phyloP scores from a whole-genome alignment of 2,888 invertebrate genomes.

The Adela reaumurella region DNA sequence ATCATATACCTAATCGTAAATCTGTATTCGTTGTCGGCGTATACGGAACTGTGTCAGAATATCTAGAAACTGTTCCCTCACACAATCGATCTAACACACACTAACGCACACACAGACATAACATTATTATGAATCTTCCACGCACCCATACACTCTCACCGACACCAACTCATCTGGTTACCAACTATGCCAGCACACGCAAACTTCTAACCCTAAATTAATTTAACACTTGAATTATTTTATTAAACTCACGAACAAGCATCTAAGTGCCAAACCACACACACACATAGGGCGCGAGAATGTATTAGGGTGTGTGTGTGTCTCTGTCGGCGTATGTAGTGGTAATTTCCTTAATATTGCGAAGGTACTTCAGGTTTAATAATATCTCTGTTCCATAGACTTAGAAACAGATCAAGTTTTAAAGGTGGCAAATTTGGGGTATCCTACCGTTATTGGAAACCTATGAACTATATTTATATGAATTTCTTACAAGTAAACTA shows the following conservation, averaged over 20 bases:
- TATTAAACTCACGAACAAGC: conserved; percentile 13
- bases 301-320: neutral
- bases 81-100: too few species aligned
- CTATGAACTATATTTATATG: too few species aligned
- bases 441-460: too few species aligned
- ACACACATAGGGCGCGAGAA: neutral
- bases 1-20: too few species aligned
- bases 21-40: too few species aligned
- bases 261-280: conserved; percentile 2
- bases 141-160: neutral
- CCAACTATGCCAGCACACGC: neutral
- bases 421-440: too few species aligned
- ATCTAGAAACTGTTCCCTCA: too few species aligned
- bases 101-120: too few species aligned
- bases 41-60: too few species aligned
- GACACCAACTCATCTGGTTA: neutral
- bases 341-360: neutral
- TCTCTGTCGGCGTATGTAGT: neutral
- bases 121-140: neutral
- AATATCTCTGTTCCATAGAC: neutral
- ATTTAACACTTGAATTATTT: conserved; percentile 16
- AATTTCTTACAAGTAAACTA: too few species aligned
- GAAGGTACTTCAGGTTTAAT: neutral
- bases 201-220: conserved; percentile 13
- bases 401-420: too few species aligned